Conservation (phyloP, 1,140 invertebrate species). For the Agrypnia vestita region DNA sequence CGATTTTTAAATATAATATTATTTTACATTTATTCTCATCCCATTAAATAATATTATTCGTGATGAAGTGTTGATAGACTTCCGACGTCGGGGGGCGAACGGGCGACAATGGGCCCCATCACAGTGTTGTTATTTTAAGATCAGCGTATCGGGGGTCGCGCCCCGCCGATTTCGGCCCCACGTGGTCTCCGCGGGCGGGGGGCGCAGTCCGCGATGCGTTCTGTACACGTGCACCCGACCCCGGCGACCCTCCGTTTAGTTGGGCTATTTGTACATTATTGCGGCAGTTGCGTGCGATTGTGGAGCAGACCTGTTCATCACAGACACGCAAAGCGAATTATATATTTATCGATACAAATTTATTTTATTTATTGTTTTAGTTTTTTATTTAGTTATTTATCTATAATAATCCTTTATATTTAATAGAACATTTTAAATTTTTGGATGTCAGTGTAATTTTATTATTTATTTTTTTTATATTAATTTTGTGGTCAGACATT, state of each 20-base stretch:
- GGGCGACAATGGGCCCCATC: slow-evolving; percentile 2
- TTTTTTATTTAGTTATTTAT: no score
- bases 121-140: slow-evolving; percentile 21
- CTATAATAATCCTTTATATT: no score
- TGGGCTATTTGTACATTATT: neutral
- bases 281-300: slow-evolving; percentile 10
- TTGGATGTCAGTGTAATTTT: no score
- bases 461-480: no score
- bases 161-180: neutral
- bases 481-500: no score
- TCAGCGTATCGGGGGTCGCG: slow-evolving; percentile 1
- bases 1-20: no score
- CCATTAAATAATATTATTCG: slow-evolving; percentile 24
- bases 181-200: neutral
- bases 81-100: slow-evolving; percentile 4
- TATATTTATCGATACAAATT: no score
- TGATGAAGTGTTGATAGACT: slow-evolving; percentile 19
- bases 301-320: slow-evolving; percentile 2
- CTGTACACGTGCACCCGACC: slow-evolving; percentile 42
- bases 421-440: no score
- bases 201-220: slow-evolving; percentile 28
- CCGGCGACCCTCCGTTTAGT: slow-evolving; percentile 25
- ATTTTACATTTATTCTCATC: no score
- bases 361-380: no score
- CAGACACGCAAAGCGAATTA: neutral